phyloP scores from a whole-genome alignment of 2,113 vertebrate genomes.

The Siniperca chuatsi region DNA sequence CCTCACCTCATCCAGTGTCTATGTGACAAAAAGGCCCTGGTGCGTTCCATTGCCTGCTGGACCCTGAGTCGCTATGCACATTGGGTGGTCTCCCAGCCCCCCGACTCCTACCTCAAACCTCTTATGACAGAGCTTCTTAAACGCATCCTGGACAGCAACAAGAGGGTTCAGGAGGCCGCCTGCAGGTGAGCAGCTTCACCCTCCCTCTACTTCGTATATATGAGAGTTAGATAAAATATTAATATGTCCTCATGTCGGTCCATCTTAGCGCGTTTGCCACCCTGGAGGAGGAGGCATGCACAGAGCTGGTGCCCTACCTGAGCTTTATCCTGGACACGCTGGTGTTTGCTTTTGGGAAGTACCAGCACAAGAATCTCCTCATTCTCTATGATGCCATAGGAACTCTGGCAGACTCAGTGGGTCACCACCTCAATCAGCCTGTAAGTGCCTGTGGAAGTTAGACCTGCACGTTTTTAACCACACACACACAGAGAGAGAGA shows the following conservation, averaged over 20 bases:
- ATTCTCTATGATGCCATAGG: conserved; percentile 97
- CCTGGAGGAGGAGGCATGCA: conserved; percentile 96
- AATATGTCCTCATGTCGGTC: neutral
- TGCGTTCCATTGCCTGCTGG: conserved; percentile 96
- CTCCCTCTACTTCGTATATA: no score
- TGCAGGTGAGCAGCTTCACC: conserved; percentile 87
- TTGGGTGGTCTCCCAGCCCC: conserved; percentile 96
- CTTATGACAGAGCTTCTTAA: conserved; percentile 97
- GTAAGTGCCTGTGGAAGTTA: conserved; percentile 75
- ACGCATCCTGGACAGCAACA: conserved; percentile 95
- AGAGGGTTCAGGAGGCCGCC: conserved; percentile 94
- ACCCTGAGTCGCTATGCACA: conserved; percentile 97
- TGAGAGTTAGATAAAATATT: neutral
- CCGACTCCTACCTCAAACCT: conserved; percentile 94
- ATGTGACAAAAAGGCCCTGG: conserved; percentile 93
- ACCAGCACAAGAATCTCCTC: conserved; percentile 97
- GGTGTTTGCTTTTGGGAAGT: conserved; percentile 96
- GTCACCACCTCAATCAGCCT: conserved; percentile 95
- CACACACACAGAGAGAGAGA: no score
- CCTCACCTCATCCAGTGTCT: conserved; percentile 94
- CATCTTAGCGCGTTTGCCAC: conserved; percentile 92
- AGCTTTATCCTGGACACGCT: conserved; percentile 96
- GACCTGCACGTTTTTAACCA: neutral
- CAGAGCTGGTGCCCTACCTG: conserved; percentile 95
- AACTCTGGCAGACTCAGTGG: conserved; percentile 94